These are phyloP conservation scores for Oedothorax gibbosus DNA, from an alignment of 1,140 invertebrate genomes.

Conservation along the genomic window DNA sequence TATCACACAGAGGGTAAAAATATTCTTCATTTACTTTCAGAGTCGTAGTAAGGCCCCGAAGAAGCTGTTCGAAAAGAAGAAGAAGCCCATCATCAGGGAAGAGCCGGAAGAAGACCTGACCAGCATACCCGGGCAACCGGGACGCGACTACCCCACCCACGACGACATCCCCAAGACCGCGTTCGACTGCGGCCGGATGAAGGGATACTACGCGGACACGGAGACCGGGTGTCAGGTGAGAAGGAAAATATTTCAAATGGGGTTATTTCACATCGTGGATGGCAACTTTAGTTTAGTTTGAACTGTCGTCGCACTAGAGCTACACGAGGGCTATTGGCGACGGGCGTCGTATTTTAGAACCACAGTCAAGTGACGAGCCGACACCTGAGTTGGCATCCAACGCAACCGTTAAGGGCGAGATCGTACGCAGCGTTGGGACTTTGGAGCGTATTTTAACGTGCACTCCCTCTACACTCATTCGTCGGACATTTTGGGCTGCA, in stretches of 20 bases:
- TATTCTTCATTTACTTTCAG: not conserved
- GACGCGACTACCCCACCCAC: constrained; percentile 61
- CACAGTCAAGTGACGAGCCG: too few relatives aligned
- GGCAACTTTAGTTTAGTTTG: too few relatives aligned
- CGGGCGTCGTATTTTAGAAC: too few relatives aligned
- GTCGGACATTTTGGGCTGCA: too few relatives aligned
- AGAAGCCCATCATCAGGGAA: not conserved
- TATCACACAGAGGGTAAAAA: too few relatives aligned
- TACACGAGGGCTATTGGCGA: too few relatives aligned
- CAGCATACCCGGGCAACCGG: constrained; percentile 57
- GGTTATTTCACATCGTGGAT: not conserved
- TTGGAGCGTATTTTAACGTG: too few relatives aligned
- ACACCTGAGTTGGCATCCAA: too few relatives aligned
- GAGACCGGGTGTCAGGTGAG: constrained; percentile 62
- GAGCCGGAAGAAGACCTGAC: not conserved
- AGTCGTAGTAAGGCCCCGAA: not conserved
- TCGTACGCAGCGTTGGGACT: too few relatives aligned
- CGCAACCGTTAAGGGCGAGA: too few relatives aligned
- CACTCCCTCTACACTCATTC: too few relatives aligned
- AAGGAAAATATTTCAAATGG: not conserved
- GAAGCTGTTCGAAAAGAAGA: not conserved
- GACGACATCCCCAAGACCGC: constrained; percentile 54
- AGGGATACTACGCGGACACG: constrained; percentile 62
- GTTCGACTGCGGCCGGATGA: constrained; percentile 58
- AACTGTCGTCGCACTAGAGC: too few relatives aligned